These are phyloP conservation scores for Scyliorhinus canicula DNA, from an alignment of 2,797 vertebrate species.

Conservation along the genomic window DNA sequence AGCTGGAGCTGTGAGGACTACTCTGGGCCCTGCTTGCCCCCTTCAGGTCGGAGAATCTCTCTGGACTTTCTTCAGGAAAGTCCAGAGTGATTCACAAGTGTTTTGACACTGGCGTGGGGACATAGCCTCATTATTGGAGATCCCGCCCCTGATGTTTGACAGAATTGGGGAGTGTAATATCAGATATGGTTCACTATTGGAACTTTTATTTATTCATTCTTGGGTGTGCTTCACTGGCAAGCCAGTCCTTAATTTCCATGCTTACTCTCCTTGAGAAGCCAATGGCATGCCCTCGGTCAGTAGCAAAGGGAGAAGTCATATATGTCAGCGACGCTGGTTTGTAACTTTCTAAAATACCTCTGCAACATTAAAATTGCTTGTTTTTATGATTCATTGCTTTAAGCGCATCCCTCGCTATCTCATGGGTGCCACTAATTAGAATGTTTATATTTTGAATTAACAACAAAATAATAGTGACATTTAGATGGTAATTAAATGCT, in stretches of 20 bases:
- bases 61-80: too few species aligned
- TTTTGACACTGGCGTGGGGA: too few species aligned
- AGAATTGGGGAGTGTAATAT: background rate
- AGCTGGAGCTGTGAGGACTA: too few species aligned
- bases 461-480: background rate
- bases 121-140: too few species aligned
- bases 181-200: background rate
- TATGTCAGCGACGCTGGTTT: background rate
- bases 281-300: background rate
- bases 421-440: background rate
- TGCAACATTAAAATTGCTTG: background rate
- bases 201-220: too few species aligned
- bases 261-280: too few species aligned
- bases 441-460: background rate
- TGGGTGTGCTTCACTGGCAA: too few species aligned
- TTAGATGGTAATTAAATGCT: background rate
- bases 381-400: background rate
- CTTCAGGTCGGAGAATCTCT: too few species aligned
- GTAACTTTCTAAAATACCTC: background rate
- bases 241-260: too few species aligned
- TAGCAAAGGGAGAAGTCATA: background rate
- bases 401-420: background rate
- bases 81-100: too few species aligned
- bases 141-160: background rate
- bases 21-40: too few species aligned